Evolutionary conservation across 30 jellyfish, hydroid and myxozoan genomes (phyloP), one percentile per base, ranked within the genome.

Genomic region (Phacellophora camtschatica): DNA sequence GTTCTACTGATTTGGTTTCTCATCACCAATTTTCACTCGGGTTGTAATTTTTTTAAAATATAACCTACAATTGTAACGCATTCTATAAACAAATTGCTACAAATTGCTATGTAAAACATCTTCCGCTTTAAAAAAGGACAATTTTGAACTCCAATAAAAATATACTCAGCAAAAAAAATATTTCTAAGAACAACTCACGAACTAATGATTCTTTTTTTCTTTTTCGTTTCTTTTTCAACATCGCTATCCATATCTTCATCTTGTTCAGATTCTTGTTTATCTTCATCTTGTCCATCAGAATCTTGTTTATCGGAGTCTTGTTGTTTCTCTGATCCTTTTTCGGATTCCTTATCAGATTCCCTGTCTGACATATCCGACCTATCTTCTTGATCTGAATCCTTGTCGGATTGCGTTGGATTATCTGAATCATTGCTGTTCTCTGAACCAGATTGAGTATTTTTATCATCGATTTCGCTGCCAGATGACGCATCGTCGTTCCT

Each of bases 201-300:
- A 49, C 84, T 80, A 2, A 80, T 51, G 25, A 80, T 43, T 66
- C 91, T 56, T n/a, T 54, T 80, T 77, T 65, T 80, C 51, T 80
- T 61, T 3, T 43, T 11, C n/a, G 18, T 78, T 23, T 80, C 91
- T n/a, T 8, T 33, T 35, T 71, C 88, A 5, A 62, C 57, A 46
- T 71, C 88, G 73, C 84, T 74, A 23, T 29, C 88, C 0, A 10
- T 11, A 33, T 51, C 77, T 24, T 32, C 59, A 55, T 22, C 66
- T 16, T 10, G 1, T 28, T 37, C 48, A n/a, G n/a, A n/a, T 22
- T 18, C 58, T 50, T 50, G 63, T 1, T 28, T n/a, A 51, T 50
- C 65, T 7, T 51, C 10, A 9, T 46, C 65, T 4, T 10, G 2
- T 5, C 18, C 29, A 6, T 36, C 45, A 57, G 50, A 12, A 24